Percentiles rank a stretch among this genome's conserved stretches.
These are phyloP conservation scores for Thymelicus sylvestris DNA, from an alignment of 2,888 invertebrate species.

Conservation along the genomic window DNA sequence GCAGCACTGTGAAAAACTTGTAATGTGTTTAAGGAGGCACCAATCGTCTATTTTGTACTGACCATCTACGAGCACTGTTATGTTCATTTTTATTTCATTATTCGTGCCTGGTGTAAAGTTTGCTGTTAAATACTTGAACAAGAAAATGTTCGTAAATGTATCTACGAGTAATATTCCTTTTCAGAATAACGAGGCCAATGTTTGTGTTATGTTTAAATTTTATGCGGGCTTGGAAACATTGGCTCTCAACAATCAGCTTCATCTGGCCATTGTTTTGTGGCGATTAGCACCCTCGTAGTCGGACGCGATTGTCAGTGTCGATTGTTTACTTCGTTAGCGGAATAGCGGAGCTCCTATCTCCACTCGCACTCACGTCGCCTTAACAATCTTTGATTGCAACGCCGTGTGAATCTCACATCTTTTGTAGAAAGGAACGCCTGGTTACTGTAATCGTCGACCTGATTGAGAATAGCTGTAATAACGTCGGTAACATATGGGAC, in stretches of 20 bases:
- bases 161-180: conserved; percentile 6
- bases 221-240: conserved; percentile 54
- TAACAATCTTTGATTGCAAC: conserved; percentile 62
- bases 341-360: conserved; percentile 67
- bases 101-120: not conserved
- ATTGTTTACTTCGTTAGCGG: conserved; percentile 82
- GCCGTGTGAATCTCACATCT: conserved; percentile 12
- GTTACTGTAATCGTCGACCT: conserved; percentile 2
- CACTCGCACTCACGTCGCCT: conserved; percentile 60
- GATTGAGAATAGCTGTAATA: conserved; percentile 27
- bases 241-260: conserved; percentile 73
- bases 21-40: not conserved
- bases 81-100: conserved; percentile 6
- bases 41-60: not conserved
- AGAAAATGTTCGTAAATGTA: conserved; percentile 1
- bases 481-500: conserved; percentile 28
- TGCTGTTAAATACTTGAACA: too few species aligned
- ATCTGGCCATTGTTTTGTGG: conserved; percentile 73
- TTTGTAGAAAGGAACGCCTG: conserved; percentile 7
- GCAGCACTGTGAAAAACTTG: conserved; percentile 6
- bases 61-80: too few species aligned
- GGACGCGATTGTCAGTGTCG: conserved; percentile 70
- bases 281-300: conserved; percentile 59
- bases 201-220: conserved; percentile 56
- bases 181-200: conserved; percentile 18